These are phyloP conservation scores for Burhinus bistriatus DNA, from an alignment of 2,113 vertebrate species.

Conservation along the genomic window DNA sequence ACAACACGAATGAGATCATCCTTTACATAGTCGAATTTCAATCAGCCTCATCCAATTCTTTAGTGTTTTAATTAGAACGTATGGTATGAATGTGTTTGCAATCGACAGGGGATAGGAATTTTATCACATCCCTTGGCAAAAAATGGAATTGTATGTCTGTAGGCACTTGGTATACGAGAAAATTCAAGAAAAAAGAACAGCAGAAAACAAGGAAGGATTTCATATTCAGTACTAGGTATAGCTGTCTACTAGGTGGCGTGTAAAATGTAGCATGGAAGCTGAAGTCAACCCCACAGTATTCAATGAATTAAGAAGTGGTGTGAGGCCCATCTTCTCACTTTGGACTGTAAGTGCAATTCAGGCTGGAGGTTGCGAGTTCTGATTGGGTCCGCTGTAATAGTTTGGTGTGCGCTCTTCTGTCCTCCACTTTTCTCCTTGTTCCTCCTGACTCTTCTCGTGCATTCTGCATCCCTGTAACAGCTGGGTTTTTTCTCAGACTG, in stretches of 20 bases:
- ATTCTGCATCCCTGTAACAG: background rate
- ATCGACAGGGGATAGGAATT: background rate
- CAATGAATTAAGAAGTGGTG: background rate
- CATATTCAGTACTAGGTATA: background rate
- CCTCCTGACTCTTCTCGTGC: background rate
- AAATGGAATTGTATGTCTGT: background rate
- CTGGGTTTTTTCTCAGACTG: background rate
- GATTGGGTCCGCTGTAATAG: background rate
- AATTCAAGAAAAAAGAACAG: background rate
- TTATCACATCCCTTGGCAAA: background rate
- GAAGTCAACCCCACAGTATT: background rate
- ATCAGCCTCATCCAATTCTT: background rate
- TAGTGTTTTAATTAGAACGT: background rate
- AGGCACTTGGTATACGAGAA: background rate
- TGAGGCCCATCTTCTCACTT: background rate
- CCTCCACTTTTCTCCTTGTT: background rate
- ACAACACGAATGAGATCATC: background rate
- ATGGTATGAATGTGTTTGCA: background rate
- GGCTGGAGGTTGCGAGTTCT: background rate
- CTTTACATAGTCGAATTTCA: background rate
- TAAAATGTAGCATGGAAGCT: background rate
- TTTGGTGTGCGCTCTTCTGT: background rate
- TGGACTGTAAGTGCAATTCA: background rate
- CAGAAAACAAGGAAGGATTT: background rate
- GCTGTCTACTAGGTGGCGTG: background rate